A percentile compares a stretch with the other conserved stretches of the same genome.
Conservation (phyloP, 2,113 vertebrate genomes). For the Apodemus speciosus region DNA sequence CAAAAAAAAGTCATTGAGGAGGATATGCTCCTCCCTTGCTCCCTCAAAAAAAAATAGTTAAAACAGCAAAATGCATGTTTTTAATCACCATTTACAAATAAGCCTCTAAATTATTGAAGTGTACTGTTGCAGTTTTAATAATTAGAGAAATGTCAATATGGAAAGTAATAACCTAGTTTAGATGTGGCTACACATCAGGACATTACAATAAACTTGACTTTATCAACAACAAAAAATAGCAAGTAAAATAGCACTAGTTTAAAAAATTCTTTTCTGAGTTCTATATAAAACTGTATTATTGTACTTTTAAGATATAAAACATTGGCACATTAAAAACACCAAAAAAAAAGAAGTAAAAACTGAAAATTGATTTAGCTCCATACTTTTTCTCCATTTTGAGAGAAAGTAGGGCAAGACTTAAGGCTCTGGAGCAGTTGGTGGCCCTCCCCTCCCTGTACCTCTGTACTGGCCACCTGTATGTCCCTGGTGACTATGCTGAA, state of each 20-base stretch:
- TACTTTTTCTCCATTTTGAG: neutral
- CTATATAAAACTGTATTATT: neutral
- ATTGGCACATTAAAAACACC: neutral
- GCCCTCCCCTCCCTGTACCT: slow-evolving; percentile 88
- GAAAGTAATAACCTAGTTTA: neutral
- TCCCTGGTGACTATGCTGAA: slow-evolving; percentile 74
- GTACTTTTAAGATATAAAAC: neutral
- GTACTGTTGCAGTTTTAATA: neutral
- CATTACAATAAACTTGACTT: neutral
- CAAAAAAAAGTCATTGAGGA: neutral
- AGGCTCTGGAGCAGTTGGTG: slow-evolving; percentile 80
- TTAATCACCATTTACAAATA: neutral
- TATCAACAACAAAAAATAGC: neutral
- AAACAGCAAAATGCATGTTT: rapidly evolving
- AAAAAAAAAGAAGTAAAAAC: neutral
- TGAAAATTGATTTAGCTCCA: neutral
- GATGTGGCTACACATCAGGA: neutral
- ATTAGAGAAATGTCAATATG: neutral
- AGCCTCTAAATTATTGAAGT: neutral
- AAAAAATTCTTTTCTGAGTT: neutral
- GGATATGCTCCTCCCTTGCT: neutral
- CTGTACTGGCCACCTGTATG: neutral
- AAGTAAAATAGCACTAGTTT: neutral
- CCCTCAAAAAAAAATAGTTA: neutral
- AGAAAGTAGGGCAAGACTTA: slow-evolving; percentile 45